Conservation (phyloP, 2,888 invertebrate species). For the Drosophila lacicola region DNA sequence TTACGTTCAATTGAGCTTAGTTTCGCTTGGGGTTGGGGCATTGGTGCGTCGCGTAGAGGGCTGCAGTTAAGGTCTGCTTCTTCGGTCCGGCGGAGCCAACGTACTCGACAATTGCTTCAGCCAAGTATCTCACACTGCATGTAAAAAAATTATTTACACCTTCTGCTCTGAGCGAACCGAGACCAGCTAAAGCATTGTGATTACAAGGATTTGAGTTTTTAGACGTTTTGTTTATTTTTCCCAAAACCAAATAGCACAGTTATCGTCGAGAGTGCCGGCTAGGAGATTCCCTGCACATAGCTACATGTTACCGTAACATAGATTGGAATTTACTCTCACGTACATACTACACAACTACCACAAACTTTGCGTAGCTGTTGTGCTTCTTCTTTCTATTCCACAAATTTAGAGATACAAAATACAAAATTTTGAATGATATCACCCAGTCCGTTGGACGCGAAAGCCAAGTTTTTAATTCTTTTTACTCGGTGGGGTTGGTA, state of each 20-base stretch:
- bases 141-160: constrained; percentile 64
- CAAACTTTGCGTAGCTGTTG: too few relatives aligned
- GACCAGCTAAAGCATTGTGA: constrained; percentile 62
- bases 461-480: too few relatives aligned
- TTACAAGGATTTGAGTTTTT: constrained; percentile 59
- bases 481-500: too few relatives aligned
- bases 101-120: constrained; percentile 51
- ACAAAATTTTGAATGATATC: too few relatives aligned
- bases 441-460: too few relatives aligned
- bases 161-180: constrained; percentile 48
- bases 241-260: constrained; percentile 12
- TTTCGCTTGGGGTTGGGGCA: constrained; percentile 5
- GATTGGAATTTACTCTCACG: too few relatives aligned
- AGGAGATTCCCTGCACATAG: not conserved
- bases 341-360: too few relatives aligned
- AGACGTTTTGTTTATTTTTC: constrained; percentile 56
- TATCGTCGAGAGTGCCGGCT: not conserved
- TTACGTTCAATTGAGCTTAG: constrained; percentile 39
- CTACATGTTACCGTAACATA: not conserved
- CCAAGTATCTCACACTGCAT: constrained; percentile 43
- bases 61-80: constrained; percentile 33
- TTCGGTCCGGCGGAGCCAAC: constrained; percentile 62
- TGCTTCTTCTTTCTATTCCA: too few relatives aligned
- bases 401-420: too few relatives aligned
- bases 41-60: constrained; percentile 5